Evolutionary conservation across 2,888 invertebrate species (phyloP).

Genomic region (Pseudococcus jackbeardsleyi): DNA sequence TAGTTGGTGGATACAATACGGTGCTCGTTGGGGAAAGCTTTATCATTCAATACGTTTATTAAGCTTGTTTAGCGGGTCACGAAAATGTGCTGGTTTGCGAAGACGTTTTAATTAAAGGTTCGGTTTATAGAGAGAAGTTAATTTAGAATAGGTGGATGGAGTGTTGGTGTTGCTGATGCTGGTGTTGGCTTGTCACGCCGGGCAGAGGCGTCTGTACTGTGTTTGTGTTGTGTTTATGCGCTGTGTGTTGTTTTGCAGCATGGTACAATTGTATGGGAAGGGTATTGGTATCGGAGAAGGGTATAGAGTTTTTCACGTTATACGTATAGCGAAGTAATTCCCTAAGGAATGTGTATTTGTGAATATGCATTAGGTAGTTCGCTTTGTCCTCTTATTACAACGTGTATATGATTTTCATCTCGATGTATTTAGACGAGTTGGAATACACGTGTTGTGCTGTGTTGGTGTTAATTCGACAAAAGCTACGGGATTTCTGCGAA

Average conservation of each 20-base stretch:
- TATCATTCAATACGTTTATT: constrained; percentile 32
- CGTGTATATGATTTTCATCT: background rate
- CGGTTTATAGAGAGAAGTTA: constrained; percentile 45
- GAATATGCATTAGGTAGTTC: constrained; percentile 19
- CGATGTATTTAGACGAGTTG: background rate
- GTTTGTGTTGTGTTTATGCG: background rate
- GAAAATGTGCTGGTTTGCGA: constrained; percentile 25
- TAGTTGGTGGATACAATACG: background rate
- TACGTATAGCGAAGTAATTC: background rate
- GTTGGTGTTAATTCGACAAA: background rate
- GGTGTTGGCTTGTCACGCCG: background rate
- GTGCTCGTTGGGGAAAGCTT: background rate
- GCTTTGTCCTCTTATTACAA: background rate
- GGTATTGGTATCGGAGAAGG: background rate
- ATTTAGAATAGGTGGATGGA: constrained; percentile 9
- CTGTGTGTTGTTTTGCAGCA: background rate
- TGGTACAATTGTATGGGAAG: background rate
- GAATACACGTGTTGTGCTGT: background rate
- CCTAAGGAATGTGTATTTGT: constrained; percentile 12
- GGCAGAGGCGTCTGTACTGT: background rate
- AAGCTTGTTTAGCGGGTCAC: constrained; percentile 38
- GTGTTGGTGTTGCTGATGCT: background rate
- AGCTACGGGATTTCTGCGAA: too few relatives aligned
- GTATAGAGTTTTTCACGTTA: constrained; percentile 26
- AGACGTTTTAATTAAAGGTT: constrained; percentile 43